Conservation (phyloP, 2,888 invertebrate genomes). For the Euclidia mi region DNA sequence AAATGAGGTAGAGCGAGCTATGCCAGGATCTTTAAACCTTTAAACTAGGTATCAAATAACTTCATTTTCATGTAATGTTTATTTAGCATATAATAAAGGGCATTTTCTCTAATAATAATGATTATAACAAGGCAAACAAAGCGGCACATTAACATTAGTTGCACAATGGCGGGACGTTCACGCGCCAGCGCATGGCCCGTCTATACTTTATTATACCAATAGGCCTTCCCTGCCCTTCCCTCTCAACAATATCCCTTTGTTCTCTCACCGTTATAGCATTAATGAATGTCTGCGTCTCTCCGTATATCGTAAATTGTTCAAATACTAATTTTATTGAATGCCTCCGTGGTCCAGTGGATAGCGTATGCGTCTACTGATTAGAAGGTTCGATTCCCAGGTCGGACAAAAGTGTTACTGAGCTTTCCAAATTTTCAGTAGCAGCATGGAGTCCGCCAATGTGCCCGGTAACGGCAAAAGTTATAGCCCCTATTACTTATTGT, state of each 20-base stretch:
- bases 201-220: slow-evolving; percentile 31
- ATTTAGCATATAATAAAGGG: neutral
- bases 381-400: too few relatives aligned
- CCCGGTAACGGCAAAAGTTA: too few relatives aligned
- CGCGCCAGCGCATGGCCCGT: slow-evolving; percentile 20
- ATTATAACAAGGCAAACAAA: neutral
- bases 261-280: slow-evolving; percentile 59
- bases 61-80: neutral
- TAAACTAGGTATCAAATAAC: too few relatives aligned
- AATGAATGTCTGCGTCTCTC: slow-evolving; percentile 60
- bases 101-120: neutral
- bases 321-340: too few relatives aligned
- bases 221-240: slow-evolving; percentile 52
- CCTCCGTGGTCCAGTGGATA: too few relatives aligned
- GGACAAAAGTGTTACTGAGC: too few relatives aligned
- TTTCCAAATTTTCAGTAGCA: too few relatives aligned
- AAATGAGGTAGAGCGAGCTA: too few relatives aligned
- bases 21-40: too few relatives aligned
- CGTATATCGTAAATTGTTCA: slow-evolving; percentile 63
- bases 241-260: slow-evolving; percentile 73
- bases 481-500: too few relatives aligned
- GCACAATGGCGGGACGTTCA: slow-evolving; percentile 19
- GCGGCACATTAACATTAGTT: slow-evolving; percentile 8
- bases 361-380: too few relatives aligned
- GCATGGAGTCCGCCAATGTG: too few relatives aligned